A percentile compares a stretch with the other conserved stretches of the same genome.
Evolutionary conservation across 2,888 invertebrate genomes (phyloP).

Genomic region (Lithophane semibrunnea): DNA sequence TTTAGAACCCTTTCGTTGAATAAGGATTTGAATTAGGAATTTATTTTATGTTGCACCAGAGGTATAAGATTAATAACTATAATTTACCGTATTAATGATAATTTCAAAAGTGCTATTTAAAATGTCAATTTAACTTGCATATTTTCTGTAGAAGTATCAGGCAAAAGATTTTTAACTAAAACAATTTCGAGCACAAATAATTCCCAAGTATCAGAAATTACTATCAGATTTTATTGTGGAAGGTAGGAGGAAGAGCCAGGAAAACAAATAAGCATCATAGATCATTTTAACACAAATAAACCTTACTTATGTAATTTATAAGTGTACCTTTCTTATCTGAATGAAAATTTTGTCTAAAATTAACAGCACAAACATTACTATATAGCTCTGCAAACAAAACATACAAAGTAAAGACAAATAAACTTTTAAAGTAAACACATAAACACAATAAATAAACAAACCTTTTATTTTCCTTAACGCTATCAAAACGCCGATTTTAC

Average conservation of each 20-base stretch:
- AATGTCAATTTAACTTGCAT: neutral
- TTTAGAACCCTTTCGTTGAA: neutral
- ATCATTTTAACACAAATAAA: neutral
- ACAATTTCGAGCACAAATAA: neutral
- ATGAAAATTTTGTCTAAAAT: neutral
- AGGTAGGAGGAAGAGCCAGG: neutral
- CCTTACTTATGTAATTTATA: neutral
- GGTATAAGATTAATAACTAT: neutral
- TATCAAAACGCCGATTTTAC: slow-evolving; percentile 3
- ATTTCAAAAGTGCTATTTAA: too few species aligned
- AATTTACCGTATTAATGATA: neutral
- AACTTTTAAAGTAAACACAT: slow-evolving; percentile 27
- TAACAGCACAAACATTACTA: neutral
- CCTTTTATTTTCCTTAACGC: slow-evolving; percentile 38
- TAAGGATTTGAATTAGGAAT: neutral
- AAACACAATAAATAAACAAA: slow-evolving; percentile 41
- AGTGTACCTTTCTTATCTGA: rapidly evolving
- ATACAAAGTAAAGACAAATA: slow-evolving; percentile 20
- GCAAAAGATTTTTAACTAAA: neutral
- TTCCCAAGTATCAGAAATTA: neutral
- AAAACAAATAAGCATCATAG: neutral
- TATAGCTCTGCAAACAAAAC: slow-evolving; percentile 2
- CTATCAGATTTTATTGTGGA: neutral
- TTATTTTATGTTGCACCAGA: neutral
- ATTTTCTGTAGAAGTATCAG: neutral